Base-by-base conservation (phyloP, 2,888 invertebrate species). In the Plagodis pulveraria region DNA sequence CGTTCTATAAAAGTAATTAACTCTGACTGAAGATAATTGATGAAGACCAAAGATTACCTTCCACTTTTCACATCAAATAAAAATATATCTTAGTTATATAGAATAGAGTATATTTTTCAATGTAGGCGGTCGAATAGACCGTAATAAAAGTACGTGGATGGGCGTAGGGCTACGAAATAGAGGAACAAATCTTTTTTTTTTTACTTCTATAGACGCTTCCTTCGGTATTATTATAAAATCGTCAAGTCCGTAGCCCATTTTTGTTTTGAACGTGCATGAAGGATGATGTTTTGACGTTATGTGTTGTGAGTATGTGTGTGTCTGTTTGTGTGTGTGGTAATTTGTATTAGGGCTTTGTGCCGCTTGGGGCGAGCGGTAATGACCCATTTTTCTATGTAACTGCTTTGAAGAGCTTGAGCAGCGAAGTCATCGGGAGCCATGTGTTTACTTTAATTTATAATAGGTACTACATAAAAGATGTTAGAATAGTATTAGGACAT, bases 1-100 rank as follows among this genome's bases (percentile, higher is more conserved):
- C 83, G 88, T 84, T 89, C 91, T 91, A 92, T 92, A 92, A 91
- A 92, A 91, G 89, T 91, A 91, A 92, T 92, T 92, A 92, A 91
- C 86, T 91, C 81, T 72, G 84, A 82, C 85, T 87, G 84, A 86
- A 89, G 90, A 91, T 92, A 92, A 92, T 92, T 92, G 92, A 92
- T 92, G 92, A 89, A 91, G 84, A 84, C 81, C 82, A 81, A 65
- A 91, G 91, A 92, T 92, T 90, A 89, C 90, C 60, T 87, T 79
- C 81, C 82, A 78, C 75, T 71, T 47, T 10, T 5, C 0, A 8
- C 1, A 7, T 6, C 62, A 65, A 10, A 32, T 50, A 9, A 79
- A 76, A 72, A 64, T 54, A 10, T 46, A 72, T 76, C 68, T 56
- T 81, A 76, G 0, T 0, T 2, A 0, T 5, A 5, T 0, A 8